Evolutionary conservation across 2,888 invertebrate genomes (phyloP).

Genomic region (Troides aeacus): DNA sequence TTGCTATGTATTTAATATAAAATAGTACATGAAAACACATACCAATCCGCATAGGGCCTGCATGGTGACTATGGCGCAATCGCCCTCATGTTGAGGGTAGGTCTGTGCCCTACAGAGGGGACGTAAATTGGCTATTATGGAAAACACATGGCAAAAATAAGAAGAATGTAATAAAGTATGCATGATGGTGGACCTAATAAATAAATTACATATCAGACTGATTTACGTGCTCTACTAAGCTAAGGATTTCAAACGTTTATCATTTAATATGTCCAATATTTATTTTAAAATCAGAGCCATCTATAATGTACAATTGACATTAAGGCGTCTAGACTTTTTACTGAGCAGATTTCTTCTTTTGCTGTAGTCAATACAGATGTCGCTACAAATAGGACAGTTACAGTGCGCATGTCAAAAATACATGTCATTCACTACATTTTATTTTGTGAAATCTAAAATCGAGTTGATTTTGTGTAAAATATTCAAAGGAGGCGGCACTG

Average conservation of each 20-base stretch:
- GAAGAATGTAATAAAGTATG: no score
- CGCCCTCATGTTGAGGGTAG: no score
- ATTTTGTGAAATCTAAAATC: conserved; percentile 69
- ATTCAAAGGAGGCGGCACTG: conserved; percentile 54
- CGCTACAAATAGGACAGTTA: conserved; percentile 43
- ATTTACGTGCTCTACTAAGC: no score
- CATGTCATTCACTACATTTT: conserved; percentile 72
- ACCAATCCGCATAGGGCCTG: no score
- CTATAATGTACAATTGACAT: background rate
- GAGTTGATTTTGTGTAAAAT: conserved; percentile 65
- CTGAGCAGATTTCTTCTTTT: background rate
- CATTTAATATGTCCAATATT: background rate
- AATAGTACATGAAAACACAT: no score
- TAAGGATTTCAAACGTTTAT: background rate
- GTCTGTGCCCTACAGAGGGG: no score
- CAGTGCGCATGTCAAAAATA: conserved; percentile 76
- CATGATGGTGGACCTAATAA: no score
- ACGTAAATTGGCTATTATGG: no score
- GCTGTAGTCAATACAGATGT: conserved; percentile 43
- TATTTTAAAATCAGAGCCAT: conserved; percentile 1
- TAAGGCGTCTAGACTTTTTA: background rate
- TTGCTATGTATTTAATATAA: no score
- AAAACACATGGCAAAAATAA: no score
- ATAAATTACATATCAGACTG: no score
- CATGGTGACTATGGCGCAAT: no score